Base-by-base conservation (phyloP, 2,113 vertebrate genomes). In the Cisticola juncidis region DNA sequence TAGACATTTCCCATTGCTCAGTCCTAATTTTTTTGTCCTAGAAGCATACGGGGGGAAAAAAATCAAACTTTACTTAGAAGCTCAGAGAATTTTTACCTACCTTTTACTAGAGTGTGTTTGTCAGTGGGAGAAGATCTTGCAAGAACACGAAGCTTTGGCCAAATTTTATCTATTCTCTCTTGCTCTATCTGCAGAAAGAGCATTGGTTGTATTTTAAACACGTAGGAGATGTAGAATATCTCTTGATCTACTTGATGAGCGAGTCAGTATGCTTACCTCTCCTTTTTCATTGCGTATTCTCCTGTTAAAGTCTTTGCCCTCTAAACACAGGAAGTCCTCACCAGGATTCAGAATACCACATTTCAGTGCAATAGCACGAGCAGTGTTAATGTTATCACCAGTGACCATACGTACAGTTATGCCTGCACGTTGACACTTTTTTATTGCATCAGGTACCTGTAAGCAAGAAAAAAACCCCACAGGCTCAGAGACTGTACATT, bases 391-490 rank as follows among this genome's bases (percentile, higher is more conserved):
- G 97, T 99, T 99, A 97, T 99, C 99, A 19, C 99, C 99, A 35
- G 99, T 99, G 95, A 99, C 99, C 99, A 99, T 99, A 19, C 99
- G 99, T 54, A 99, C 99, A 12, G 99, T 99, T 97, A 99, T 99
- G 86, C 99, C 99, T 72, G 99, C 99, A 73, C 98, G 98, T 68
- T 99, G 99, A 96, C 99, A 99, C 95, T 99, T 99, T 86, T 86
- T 99, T 96, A 99, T 99, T 92, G 99, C 99, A 86, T 99, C 99
- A 54, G 99, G 99, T 83, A 99, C 99, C 99, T 99, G 85, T 65
- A 88, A 61, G 31, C 2, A 62, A 81, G 36, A 31, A 16, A 31
- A 61, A 64, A 64, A 28, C 0, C 15, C 24, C 66, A 57, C 23
- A 64, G 20, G 22, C 14, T 73, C 22, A 77, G 48, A 76, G 24